phyloP scores from a whole-genome alignment of 2,797 vertebrate species.

The Artibeus jamaicensis region DNA sequence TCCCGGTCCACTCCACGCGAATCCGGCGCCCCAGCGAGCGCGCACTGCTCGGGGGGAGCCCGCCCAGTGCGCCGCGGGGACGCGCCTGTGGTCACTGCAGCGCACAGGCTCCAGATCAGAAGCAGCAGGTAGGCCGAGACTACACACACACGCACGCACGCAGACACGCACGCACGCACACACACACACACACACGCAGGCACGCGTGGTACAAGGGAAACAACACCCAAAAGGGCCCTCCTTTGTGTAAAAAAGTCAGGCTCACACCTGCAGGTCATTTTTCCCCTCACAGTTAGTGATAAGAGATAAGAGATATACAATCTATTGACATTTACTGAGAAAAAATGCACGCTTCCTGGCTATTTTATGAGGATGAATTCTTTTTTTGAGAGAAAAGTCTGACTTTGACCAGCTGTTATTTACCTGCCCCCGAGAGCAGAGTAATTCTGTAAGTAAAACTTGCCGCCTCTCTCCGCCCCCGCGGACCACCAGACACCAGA shows the following conservation, averaged over 20 bases:
- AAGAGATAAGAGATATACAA: not conserved
- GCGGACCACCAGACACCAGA: too few species aligned
- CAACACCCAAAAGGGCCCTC: not conserved
- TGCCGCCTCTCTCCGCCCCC: too few species aligned
- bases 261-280: not conserved
- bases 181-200: too few species aligned
- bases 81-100: not conserved
- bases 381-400: too few species aligned
- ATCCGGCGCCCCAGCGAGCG: not conserved
- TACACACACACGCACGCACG: too few species aligned
- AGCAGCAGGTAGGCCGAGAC: too few species aligned
- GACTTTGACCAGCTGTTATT: rapidly evolving
- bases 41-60: too few species aligned
- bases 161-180: too few species aligned
- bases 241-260: not conserved
- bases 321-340: not conserved
- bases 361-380: not conserved
- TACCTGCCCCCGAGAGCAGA: too few species aligned
- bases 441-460: too few species aligned
- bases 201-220: not conserved
- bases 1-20: not conserved
- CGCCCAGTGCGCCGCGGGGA: too few species aligned
- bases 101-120: not conserved
- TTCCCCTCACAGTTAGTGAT: not conserved
- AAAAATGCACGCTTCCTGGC: not conserved